Percentiles rank a stretch among this genome's conserved stretches.
These are phyloP conservation scores for Otus scops DNA, from an alignment of 2,797 vertebrate species.

Conservation along the genomic window DNA sequence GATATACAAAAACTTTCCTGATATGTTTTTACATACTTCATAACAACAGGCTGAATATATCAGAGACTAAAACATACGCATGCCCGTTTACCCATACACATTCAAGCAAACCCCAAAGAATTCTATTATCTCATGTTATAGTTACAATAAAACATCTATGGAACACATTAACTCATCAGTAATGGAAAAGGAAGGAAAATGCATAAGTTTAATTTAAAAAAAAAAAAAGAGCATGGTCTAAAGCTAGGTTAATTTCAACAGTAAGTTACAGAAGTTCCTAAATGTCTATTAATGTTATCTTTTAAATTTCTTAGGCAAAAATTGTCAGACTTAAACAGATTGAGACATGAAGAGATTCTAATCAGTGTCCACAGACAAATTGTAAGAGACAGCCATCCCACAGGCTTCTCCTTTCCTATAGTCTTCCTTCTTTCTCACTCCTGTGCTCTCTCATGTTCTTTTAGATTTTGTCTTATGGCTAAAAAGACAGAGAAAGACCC, in stretches of 20 bases:
- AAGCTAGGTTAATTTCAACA: not conserved
- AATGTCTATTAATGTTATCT: not conserved
- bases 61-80: not conserved
- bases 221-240: not conserved
- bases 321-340: not conserved
- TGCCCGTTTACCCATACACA: not conserved
- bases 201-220: not conserved
- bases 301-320: not conserved
- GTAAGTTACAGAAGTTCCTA: not conserved
- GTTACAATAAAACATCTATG: not conserved
- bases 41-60: not conserved
- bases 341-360: not conserved
- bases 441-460: not conserved
- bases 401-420: not conserved
- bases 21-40: not conserved
- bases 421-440: not conserved
- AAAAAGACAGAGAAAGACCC: not conserved
- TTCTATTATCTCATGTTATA: not conserved
- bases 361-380: not conserved
- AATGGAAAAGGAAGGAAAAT: not conserved
- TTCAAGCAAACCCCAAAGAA: not conserved
- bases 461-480: not conserved
- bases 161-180: not conserved
- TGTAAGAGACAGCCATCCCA: not conserved
- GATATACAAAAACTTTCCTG: not conserved